Evolutionary conservation across 2,113 vertebrate genomes (phyloP).

Genomic region (Rhea pennata): DNA sequence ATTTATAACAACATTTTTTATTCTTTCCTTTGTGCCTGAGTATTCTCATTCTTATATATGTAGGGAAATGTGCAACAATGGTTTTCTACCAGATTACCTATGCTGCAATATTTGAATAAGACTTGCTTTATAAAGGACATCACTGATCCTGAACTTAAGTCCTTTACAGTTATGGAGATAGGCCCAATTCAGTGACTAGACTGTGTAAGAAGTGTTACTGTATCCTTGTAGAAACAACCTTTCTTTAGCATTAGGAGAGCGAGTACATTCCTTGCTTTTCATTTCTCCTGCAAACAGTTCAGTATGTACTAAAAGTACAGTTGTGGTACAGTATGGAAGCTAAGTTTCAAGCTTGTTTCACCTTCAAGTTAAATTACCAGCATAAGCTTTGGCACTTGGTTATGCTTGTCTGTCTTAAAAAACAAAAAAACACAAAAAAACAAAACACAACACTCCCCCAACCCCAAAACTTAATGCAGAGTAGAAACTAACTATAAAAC

Average conservation of each 20-base stretch:
- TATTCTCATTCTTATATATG: neutral
- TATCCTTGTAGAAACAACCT: neutral
- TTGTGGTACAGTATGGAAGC: neutral
- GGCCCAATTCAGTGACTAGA: neutral
- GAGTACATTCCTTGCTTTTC: neutral
- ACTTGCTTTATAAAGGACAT: neutral
- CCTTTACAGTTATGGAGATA: neutral
- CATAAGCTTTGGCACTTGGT: neutral
- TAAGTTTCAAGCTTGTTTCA: neutral
- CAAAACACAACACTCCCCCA: too few relatives aligned
- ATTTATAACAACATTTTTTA: neutral
- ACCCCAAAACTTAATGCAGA: neutral
- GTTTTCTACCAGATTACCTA: neutral
- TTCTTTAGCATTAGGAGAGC: neutral
- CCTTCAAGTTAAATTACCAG: neutral
- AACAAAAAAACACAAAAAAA: too few relatives aligned
- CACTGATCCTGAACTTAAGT: neutral
- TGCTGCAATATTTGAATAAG: neutral
- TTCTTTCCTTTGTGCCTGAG: neutral
- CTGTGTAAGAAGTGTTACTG: rapidly evolving
- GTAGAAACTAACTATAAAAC: neutral
- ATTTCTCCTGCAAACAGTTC: neutral
- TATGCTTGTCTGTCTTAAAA: neutral
- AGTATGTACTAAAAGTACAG: too few relatives aligned
- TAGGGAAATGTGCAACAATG: neutral